Conservation (phyloP, 2,113 vertebrate species). For the Chionis minor region DNA sequence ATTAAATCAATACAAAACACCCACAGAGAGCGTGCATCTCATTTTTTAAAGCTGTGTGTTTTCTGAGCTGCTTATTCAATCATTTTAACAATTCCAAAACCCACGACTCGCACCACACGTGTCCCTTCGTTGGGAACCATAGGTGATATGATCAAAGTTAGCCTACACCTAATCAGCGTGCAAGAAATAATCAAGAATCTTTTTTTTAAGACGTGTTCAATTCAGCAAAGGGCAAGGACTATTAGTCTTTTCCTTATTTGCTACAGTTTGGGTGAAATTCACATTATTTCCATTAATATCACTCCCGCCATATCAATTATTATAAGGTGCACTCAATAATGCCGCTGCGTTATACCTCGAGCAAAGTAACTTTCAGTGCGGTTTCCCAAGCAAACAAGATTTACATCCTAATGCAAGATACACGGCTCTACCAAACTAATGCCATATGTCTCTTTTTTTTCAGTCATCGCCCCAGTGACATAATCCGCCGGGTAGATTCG, state of each 20-base stretch:
- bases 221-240: constrained; percentile 46
- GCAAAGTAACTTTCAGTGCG: constrained; percentile 23
- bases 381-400: constrained; percentile 64
- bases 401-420: constrained; percentile 41
- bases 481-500: not conserved
- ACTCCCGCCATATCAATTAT: not conserved
- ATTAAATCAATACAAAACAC: constrained; percentile 8
- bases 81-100: constrained; percentile 36
- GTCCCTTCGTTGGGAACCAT: constrained; percentile 4
- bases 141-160: constrained; percentile 59
- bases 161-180: constrained; percentile 7
- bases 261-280: constrained; percentile 45
- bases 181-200: constrained; percentile 20
- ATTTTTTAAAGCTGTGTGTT: not conserved
- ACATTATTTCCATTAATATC: constrained; percentile 58
- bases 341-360: not conserved
- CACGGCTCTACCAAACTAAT: constrained; percentile 17
- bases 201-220: constrained; percentile 64
- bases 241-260: constrained; percentile 64
- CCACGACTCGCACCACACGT: rapidly evolving
- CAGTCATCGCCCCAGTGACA: constrained; percentile 32
- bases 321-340: constrained; percentile 51
- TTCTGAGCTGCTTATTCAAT: constrained; percentile 28
- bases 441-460: constrained; percentile 38
- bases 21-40: not conserved